Base-by-base conservation (phyloP, 64 coral and sea anemone species). In the Pachyseris speciosa region DNA sequence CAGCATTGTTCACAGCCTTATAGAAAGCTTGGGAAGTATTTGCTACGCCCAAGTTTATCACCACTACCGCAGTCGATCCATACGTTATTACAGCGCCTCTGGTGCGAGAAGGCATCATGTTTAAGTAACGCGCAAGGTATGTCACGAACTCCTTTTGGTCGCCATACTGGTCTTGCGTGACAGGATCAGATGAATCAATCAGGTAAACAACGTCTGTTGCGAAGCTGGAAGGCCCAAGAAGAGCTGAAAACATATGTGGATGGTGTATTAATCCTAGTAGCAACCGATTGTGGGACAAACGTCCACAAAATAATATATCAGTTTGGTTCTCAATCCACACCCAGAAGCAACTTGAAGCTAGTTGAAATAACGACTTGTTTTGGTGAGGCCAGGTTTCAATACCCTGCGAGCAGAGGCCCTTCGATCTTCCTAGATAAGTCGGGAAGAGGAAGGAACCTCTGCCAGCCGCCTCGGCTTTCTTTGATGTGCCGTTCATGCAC, bases 161-260 rank as follows among this genome's bases (percentile, higher is more conserved):
- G 6, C 43, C 17, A 45, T 79, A 93, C 15, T 93, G 58, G 13
- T 87, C 83, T 50, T 30, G 45, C 28, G 83, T 70, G 22, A 93
- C 91, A 41, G 84, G 30, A 40, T 64, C 72, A 50, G 91, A 93
- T 7, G 91, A 87, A 64, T 93, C 91, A 17, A 93, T 31, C 10
- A 93, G 58, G 49, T 86, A 93, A 27, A 93, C 72, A 32, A 93
- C 68, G 31, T 93, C 91, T 16, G 67, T 60, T 19, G 83, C 77
- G 28, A 93, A 80, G 33, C 48, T 61, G 6, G 61, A 20, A 5
- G 51, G 50, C 0, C 49, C 77, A 9, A 80, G 52, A 30, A 80
- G 19, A 60, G 77, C 77, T 80, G 32, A 3, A 49, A 75, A 75
- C 7, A 72, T 6, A 72, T 37, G 20, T 7, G 22, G n/a, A n/a